Evolutionary conservation across 2,113 vertebrate species (phyloP), one percentile per base, ranked within the genome.

Genomic region (Haemorhous mexicanus): DNA sequence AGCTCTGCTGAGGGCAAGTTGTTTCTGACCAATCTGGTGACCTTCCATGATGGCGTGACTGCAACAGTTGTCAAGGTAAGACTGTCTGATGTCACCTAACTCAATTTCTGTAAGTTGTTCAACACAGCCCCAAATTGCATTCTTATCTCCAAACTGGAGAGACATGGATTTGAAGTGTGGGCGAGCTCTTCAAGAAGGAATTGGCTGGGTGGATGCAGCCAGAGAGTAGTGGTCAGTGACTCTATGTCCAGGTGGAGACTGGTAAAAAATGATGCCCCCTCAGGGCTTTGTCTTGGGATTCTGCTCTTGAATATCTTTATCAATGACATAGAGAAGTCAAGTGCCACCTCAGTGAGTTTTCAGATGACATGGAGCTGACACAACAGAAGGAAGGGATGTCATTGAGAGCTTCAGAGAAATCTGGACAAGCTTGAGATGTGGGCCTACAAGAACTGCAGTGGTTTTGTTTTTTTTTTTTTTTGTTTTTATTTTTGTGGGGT

Each of bases 361-460:
- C 52, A 74, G 23, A 16, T 52, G 28, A 21, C 23, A 20, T 15
- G 18, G 13, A 37, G 6, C 16, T 61, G 19, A 52, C 28, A 46
- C 13, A 30, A n/a, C 7, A 61, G 44, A 66, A 73, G 61, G 33
- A 64, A 66, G 9, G 11, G 2, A 39, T 82, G 37, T 4, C 28
- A 26, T n/a, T 22, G 13, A 74, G 19, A 67, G 13, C 28, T 61
- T 24, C 53, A 52, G 39, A 82, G 52, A 28, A 67, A 53, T 35
- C 11, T 53, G 11, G 28, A 46, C 37, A 39, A 67, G 11, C 13
- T 67, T n/a, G 28, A 53, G 24, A 61, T n/a, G 4, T 52, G 9
- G 9, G 1, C 5, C 13, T 11, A n/a, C 15, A 46, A 33, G 27
- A 81, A 37, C 4, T 0, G 0, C 16, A 30, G 18, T 24, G 27